Evolutionary conservation across 1,140 invertebrate genomes (phyloP).

Genomic region (Drosophila micromelanica): DNA sequence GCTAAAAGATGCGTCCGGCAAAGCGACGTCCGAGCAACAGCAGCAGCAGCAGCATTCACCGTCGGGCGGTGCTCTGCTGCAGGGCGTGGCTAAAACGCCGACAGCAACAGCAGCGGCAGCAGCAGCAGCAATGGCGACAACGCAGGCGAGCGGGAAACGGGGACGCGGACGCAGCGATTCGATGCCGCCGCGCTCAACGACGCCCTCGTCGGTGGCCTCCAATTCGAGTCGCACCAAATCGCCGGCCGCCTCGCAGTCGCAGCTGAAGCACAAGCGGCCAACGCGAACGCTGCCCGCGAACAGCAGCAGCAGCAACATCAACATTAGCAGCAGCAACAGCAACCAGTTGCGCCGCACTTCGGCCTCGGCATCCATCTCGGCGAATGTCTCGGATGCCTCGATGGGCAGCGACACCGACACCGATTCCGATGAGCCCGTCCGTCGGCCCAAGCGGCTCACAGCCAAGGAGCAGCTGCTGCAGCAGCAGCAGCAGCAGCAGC

Average conservation of each 20-base stretch:
- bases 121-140: no score
- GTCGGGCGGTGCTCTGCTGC: slow-evolving; percentile 19
- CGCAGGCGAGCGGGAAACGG: slow-evolving; percentile 70
- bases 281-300: slow-evolving; percentile 48
- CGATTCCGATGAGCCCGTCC: slow-evolving; percentile 86
- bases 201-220: slow-evolving; percentile 86
- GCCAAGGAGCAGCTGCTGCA: slow-evolving; percentile 23
- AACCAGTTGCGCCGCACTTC: slow-evolving; percentile 71
- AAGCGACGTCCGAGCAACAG: slow-evolving; percentile 29
- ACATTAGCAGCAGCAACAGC: slow-evolving; percentile 68
- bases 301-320: slow-evolving; percentile 32
- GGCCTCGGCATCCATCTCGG: slow-evolving; percentile 45
- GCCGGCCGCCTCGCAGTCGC: slow-evolving; percentile 85
- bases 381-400: slow-evolving; percentile 85
- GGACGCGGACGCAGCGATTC: slow-evolving; percentile 85
- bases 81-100: slow-evolving; percentile 37
- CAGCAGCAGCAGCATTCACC: slow-evolving; percentile 37
- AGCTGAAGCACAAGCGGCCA: slow-evolving; percentile 84
- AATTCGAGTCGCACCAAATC: slow-evolving; percentile 88
- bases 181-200: slow-evolving; percentile 86
- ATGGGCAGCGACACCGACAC: slow-evolving; percentile 87
- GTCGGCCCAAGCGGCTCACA: slow-evolving; percentile 82
- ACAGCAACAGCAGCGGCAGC: slow-evolving; percentile 17
- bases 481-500: slow-evolving; percentile 9
- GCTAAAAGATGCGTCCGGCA: slow-evolving; percentile 5